Base-by-base conservation (phyloP, 2,113 vertebrate genomes). In the Noctilio leporinus region DNA sequence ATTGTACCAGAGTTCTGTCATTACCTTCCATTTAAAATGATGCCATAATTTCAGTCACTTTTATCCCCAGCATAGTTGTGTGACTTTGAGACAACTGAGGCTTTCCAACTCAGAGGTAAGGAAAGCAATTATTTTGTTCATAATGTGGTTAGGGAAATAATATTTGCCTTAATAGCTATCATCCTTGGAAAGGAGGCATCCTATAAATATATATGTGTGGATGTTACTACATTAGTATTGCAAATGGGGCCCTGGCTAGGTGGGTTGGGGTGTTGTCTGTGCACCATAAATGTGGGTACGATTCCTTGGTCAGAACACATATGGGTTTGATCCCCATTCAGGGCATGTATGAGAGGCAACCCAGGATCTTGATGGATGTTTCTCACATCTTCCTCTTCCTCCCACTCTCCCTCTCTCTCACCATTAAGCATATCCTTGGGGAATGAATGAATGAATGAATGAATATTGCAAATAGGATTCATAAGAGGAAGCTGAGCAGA, bases 151-250 rank as follows among this genome's bases (percentile, higher is more conserved):
- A 19, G 51, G n/a, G 26, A 75, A 82, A 65, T 83, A 43, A 62
- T 17, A 51, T 7, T 62, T 92, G 70, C 33, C 40, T 94, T 87
- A 69, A 78, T 55, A 14, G 47, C 53, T 95, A 53, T 84, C 38
- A 51, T 91, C 62, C 53, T 89, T 47, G 35, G 35, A 95, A 95
- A 94, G 17, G 33, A 89, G 2, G 35, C 7, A 72, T 15, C 15
- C 2, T 86, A 83, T 80, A 89, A 95, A 78, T 72, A 65, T 67
- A 43, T 45, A 47, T 38, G 81, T 69, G 40, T 40, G 10, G 8
- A 24, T 94, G 6, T 80, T 93, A 80, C 57, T 93, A 64, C 64
- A 69, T 76, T 95, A 90, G 87, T 70, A 85, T 72, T 89, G 69
- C 22, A 95, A 94, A 85, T 83, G 57, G n/a, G 5, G 45, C 57